These are phyloP conservation scores for Thaumetopoea pityocampa DNA, from an alignment of 1,140 invertebrate genomes.

Conservation along the genomic window DNA sequence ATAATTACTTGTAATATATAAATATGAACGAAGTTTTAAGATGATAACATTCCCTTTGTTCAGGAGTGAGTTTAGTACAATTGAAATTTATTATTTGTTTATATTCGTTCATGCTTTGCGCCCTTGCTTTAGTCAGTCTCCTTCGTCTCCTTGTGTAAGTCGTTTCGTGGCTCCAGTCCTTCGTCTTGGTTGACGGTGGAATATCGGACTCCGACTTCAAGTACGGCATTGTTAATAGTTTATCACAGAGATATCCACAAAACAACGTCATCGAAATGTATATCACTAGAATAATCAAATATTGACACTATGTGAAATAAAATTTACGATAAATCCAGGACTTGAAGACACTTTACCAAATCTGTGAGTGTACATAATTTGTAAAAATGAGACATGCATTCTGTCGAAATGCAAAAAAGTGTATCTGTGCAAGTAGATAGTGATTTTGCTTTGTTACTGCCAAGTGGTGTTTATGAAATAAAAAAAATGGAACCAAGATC, in stretches of 20 bases:
- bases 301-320: constrained; percentile 39
- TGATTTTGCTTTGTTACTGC: constrained; percentile 83
- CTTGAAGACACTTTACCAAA: constrained; percentile 31
- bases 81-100: too few species aligned
- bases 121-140: too few species aligned
- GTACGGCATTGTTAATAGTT: constrained; percentile 42
- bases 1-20: too few species aligned
- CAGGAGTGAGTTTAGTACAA: too few species aligned
- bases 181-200: constrained; percentile 16
- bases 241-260: constrained; percentile 44
- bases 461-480: constrained; percentile 83
- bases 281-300: constrained; percentile 39
- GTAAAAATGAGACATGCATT: constrained; percentile 75
- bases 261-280: constrained; percentile 55
- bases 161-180: too few species aligned
- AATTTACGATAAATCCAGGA: constrained; percentile 25
- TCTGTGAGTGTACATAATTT: constrained; percentile 58
- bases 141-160: constrained; percentile 13
- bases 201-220: constrained; percentile 37
- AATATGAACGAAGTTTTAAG: too few species aligned
- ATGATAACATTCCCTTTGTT: too few species aligned
- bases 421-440: constrained; percentile 86
- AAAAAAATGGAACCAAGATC: constrained; percentile 86
- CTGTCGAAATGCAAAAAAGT: constrained; percentile 82
- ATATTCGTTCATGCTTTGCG: too few species aligned